Conservation (phyloP, 2,113 vertebrate genomes). For the Beaufortia kweichowensis region DNA sequence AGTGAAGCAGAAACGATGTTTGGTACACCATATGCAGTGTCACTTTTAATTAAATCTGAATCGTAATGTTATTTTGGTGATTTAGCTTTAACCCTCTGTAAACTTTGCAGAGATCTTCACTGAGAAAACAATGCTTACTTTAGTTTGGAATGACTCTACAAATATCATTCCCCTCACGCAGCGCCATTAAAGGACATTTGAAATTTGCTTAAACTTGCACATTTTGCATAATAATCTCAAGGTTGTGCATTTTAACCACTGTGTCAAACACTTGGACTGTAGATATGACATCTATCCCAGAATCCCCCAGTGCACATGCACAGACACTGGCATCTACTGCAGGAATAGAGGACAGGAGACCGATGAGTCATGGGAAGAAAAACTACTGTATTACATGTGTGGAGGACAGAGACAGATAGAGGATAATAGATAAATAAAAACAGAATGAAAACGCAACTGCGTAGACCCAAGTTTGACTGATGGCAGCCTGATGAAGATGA, state of each 20-base stretch:
- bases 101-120: background rate
- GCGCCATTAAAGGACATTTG: background rate
- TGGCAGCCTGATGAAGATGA: slow-evolving; percentile 83
- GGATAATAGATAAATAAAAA: slow-evolving; percentile 19
- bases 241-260: slow-evolving; percentile 38
- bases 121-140: no score
- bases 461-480: slow-evolving; percentile 98
- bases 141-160: no score
- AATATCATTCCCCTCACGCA: background rate
- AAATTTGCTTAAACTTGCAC: background rate
- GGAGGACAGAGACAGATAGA: slow-evolving; percentile 24
- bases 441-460: slow-evolving; percentile 87
- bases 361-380: slow-evolving; percentile 25
- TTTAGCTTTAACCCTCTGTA: no score
- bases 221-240: background rate
- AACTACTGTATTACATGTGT: slow-evolving; percentile 10
- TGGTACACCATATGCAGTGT: no score
- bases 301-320: slow-evolving; percentile 26
- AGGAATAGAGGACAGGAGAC: slow-evolving; percentile 13
- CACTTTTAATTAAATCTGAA: no score
- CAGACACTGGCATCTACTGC: slow-evolving; percentile 28
- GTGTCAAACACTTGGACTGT: slow-evolving; percentile 7
- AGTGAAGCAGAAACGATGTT: no score
- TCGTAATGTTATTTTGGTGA: no score
- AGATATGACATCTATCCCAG: background rate